Evolutionary conservation across 2,888 invertebrate species (phyloP), one percentile per base, ranked within the genome.

Genomic region (Venusia cambrica): DNA sequence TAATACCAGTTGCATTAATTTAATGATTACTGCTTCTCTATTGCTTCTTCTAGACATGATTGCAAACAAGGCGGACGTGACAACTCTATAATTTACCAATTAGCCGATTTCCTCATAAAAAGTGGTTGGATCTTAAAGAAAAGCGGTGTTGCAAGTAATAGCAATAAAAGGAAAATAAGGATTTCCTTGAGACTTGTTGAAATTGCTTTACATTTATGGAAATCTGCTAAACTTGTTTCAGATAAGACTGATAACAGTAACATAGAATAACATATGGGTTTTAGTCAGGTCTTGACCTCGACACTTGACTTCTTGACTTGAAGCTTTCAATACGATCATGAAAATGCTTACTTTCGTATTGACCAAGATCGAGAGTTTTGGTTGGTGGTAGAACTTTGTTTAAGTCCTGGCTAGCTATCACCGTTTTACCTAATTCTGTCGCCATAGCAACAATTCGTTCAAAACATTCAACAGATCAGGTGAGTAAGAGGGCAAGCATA

Each of bases 111-210:
- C 38, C 30, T 29, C 6, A 36, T 29, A 44, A 47, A 47, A 41
- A 44, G 40, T 34, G 3, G 40, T 15, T 29, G 14, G 34, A 16
- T 40, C 35, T 39, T 28, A 42, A 39, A 38, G 40, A 44, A 45
- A 46, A 41, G 39, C 36, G 30, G 44, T 38, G 27, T 21, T 37
- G 19, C 36, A 26, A 38, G 26, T 34, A 31, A 30, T 22, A 33
- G 36, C 20, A 47, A 32, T 38, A 36, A 38, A 41, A 49, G 48
- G 54, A 49, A 53, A 54, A 51, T 45, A 50, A 44, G 51, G 48
- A 51, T 53, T 58, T 57, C 55, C 50, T 54, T 33, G 47, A 46
- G 46, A 36, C 37, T 14, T 20, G 35, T 31, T 47, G n/a, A 6
- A 11, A 9, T 21, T 10, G 11, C 24, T 47, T 42, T 38, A n/a